A percentile compares a stretch with the other conserved stretches of the same genome.
Conservation (phyloP, 35 echinoderm and acorn worm genomes). For the Strongylocentrotus purpuratus region DNA sequence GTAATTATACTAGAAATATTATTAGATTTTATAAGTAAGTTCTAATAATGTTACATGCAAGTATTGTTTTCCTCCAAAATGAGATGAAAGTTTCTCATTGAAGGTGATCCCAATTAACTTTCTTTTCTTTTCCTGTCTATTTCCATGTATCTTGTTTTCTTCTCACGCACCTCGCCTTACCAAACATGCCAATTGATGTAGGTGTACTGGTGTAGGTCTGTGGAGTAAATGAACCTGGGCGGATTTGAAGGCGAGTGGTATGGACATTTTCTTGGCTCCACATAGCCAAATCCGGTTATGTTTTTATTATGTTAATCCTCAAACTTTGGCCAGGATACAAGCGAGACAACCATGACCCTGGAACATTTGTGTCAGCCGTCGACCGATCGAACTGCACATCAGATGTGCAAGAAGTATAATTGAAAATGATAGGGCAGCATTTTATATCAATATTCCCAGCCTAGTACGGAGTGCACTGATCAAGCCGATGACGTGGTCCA, state of each 20-base stretch:
- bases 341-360: slow-evolving; percentile 19
- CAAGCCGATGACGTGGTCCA: background rate
- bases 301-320: background rate
- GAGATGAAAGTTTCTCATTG: too few relatives aligned
- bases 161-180: background rate
- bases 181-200: background rate
- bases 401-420: background rate
- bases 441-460: background rate
- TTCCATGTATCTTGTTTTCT: too few relatives aligned
- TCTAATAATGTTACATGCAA: too few relatives aligned
- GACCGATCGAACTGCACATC: background rate
- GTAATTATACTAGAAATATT: too few relatives aligned
- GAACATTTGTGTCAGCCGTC: background rate
- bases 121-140: too few relatives aligned
- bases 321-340: slow-evolving; percentile 8
- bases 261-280: background rate
- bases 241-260: background rate
- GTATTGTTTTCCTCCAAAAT: too few relatives aligned
- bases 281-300: background rate
- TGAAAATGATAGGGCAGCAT: background rate
- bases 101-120: too few relatives aligned
- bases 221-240: background rate
- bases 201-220: background rate
- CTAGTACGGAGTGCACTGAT: background rate
- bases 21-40: too few relatives aligned